Base-by-base conservation (phyloP, 2,888 invertebrate genomes). In the Scrobipalpa costella region DNA sequence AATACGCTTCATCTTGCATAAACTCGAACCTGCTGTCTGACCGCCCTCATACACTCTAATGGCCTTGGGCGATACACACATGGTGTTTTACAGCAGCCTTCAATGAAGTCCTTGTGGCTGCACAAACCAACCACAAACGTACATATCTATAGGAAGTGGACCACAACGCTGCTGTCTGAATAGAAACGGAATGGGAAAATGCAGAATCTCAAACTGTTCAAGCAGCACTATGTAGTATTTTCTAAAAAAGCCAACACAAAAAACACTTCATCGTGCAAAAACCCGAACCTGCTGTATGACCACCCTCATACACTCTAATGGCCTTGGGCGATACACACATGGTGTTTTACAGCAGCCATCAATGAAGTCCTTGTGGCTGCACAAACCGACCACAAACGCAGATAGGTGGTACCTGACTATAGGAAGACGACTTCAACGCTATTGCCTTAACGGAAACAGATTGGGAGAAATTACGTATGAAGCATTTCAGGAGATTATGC, bases 311-410 rank as follows among this genome's bases (percentile, higher is more conserved):
- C 76, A 81, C 73, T 74, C 80, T 84, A 85, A 84, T 82, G 81
- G 83, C 86, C 70, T 63, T 67, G 71, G 82, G 85, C 82, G 79
- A 81, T 84, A 86, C 86, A 82, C 85, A 83, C 83, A 83, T 83
- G 78, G 79, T 82, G 81, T 83, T 83, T 77, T 80, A 80, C 80
- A 76, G 74, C 74, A 71, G 79, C 73, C 77, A 78, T 86, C 85
- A 85, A 87, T 87, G 85, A 81, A 60, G 50, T 21, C 13, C 38
- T n/a, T 19, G n/a, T 6, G 7, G 15, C 33, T 33, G 55, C n/a
- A 34, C 55, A 55, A 27, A 33, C 55, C 9, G 15, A 55, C 55
- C 55, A 34, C 55, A 50, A 73, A 77, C 66, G 73, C n/a, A n/a
- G n/a, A n/a, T n/a, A n/a, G n/a, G n/a, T n/a, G n/a, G n/a, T 73